phyloP scores from a whole-genome alignment of 2,797 vertebrate species.

The Gallirallus australis region DNA sequence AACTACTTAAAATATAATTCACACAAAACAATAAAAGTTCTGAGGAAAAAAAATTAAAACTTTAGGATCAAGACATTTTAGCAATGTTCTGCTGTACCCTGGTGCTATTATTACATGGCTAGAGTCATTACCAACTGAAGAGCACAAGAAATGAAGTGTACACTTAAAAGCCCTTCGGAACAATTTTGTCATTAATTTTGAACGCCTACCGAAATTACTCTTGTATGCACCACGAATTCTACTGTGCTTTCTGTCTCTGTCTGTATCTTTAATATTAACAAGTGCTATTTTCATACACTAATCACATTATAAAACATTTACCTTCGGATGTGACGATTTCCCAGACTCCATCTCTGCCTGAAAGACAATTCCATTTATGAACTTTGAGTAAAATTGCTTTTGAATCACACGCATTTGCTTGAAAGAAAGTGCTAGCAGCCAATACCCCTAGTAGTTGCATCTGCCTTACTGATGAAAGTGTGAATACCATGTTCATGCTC shows the following conservation, averaged over 20 bases:
- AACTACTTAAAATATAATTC: background rate
- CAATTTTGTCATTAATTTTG: background rate
- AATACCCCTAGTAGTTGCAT: background rate
- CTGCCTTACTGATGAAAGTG: background rate
- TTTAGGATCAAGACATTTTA: background rate
- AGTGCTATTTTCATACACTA: background rate
- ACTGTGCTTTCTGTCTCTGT: background rate
- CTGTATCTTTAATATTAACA: background rate
- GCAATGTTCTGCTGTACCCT: background rate
- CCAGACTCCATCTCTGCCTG: conserved; percentile 59
- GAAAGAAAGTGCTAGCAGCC: background rate
- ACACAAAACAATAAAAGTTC: background rate
- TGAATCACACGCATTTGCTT: background rate
- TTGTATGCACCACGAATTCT: background rate
- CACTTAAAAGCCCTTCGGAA: background rate
- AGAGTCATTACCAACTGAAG: background rate
- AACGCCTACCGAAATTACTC: background rate
- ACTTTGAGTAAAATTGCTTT: conserved; percentile 9
- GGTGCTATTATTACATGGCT: background rate
- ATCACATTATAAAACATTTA: conserved; percentile 48
- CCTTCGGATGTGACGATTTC: conserved; percentile 51
- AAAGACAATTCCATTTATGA: conserved; percentile 60
- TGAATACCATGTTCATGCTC: background rate
- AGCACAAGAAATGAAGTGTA: background rate
- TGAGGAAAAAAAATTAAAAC: background rate